Conservation (phyloP, 2,113 vertebrate genomes). For the Onychorhynchus coronatus region DNA sequence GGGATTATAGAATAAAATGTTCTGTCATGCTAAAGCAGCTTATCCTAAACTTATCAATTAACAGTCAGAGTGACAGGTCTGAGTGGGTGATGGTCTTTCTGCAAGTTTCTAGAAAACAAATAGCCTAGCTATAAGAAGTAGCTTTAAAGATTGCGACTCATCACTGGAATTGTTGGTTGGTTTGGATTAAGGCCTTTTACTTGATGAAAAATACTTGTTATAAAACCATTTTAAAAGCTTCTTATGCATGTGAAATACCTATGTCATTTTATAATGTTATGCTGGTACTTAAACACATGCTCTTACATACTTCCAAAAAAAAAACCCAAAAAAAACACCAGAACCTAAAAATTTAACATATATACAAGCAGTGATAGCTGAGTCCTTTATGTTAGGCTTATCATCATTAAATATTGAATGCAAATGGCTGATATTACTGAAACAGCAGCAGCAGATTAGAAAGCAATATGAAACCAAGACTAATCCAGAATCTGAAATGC, state of each 20-base stretch:
- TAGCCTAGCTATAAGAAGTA: neutral
- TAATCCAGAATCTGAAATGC: neutral
- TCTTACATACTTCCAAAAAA: neutral
- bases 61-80: neutral
- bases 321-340: neutral
- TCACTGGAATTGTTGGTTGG: neutral
- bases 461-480: neutral
- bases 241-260: neutral
- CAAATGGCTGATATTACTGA: neutral
- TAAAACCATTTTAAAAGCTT: slow-evolving; percentile 30
- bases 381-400: neutral
- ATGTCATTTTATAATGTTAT: neutral
- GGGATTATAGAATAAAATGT: neutral
- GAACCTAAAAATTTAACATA: neutral
- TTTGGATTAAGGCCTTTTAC: slow-evolving; percentile 22
- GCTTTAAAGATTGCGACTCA: neutral
- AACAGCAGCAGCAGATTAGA: neutral
- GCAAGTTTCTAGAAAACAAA: neutral
- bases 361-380: neutral
- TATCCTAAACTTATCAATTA: neutral
- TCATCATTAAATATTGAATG: neutral
- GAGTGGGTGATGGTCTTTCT: neutral
- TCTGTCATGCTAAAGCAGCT: neutral
- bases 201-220: slow-evolving; percentile 23
- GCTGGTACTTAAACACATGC: neutral